Conservation (phyloP, 2,888 invertebrate genomes). For the Xestia c-nigrum region DNA sequence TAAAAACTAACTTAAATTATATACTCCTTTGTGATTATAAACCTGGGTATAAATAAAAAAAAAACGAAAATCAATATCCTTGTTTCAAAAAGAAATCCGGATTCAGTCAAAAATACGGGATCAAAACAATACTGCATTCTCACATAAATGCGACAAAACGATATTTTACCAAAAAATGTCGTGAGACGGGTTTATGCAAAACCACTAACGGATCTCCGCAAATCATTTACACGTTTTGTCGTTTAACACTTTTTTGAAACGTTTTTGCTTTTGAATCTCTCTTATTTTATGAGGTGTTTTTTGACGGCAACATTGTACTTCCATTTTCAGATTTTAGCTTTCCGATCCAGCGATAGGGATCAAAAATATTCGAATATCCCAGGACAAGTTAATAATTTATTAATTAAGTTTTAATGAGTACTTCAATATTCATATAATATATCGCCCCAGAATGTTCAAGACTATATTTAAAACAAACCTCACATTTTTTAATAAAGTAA, state of each 20-base stretch:
- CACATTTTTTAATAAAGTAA: neutral
- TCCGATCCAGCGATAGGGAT: neutral
- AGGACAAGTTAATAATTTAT: neutral
- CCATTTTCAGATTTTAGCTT: neutral
- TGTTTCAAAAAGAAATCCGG: slow-evolving; percentile 4
- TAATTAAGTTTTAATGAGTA: neutral
- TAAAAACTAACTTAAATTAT: slow-evolving; percentile 13
- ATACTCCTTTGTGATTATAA: slow-evolving; percentile 15
- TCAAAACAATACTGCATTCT: slow-evolving; percentile 26
- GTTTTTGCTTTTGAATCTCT: slow-evolving; percentile 43
- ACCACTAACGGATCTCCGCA: slow-evolving; percentile 61
- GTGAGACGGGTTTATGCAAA: slow-evolving; percentile 54
- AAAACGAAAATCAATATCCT: neutral
- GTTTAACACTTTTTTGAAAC: slow-evolving; percentile 69
- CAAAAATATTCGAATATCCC: no score
- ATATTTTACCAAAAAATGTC: slow-evolving; percentile 52
- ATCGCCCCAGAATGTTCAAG: neutral
- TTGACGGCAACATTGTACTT: no score
- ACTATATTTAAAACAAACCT: neutral
- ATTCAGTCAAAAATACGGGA: slow-evolving; percentile 8
- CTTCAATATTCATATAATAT: neutral
- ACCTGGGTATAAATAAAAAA: slow-evolving; percentile 3
- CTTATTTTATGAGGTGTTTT: neutral
- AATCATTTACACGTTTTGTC: slow-evolving; percentile 65
- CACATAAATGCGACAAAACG: slow-evolving; percentile 15